Evolutionary conservation across 2,888 invertebrate species (phyloP).

Genomic region (Callyntrura sp.): DNA sequence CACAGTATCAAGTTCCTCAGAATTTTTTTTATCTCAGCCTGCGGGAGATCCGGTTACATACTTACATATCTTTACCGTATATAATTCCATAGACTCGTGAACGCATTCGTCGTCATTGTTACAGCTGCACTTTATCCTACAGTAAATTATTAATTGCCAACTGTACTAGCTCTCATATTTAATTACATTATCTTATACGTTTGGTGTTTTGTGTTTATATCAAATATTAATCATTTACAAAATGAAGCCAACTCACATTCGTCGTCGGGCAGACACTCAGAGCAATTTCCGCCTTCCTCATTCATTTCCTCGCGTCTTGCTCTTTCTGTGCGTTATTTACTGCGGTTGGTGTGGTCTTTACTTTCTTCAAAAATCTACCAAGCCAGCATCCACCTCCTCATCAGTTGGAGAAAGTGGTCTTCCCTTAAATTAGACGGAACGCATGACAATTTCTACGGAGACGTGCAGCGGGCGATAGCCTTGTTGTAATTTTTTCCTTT

Average conservation of each 20-base stretch:
- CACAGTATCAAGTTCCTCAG: too few species aligned
- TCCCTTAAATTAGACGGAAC: constrained; percentile 53
- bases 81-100: too few species aligned
- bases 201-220: too few species aligned
- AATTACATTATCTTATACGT: too few species aligned
- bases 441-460: constrained; percentile 26
- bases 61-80: too few species aligned
- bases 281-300: not conserved
- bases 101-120: too few species aligned
- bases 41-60: too few species aligned
- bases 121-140: too few species aligned
- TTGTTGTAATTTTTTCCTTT: not conserved
- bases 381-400: constrained; percentile 13
- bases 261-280: not conserved
- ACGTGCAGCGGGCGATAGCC: not conserved
- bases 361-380: constrained; percentile 30
- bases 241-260: constrained; percentile 1
- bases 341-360: constrained; percentile 42
- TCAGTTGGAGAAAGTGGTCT: not conserved
- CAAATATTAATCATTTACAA: not conserved
- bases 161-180: too few species aligned
- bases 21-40: too few species aligned
- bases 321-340: constrained; percentile 25
- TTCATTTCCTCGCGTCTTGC: constrained; percentile 1
- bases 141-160: too few species aligned